A percentile compares a stretch with the other conserved stretches of the same genome.
Conservation (phyloP, 2,797 vertebrate species). For the Rhabdophis nuchalis region DNA sequence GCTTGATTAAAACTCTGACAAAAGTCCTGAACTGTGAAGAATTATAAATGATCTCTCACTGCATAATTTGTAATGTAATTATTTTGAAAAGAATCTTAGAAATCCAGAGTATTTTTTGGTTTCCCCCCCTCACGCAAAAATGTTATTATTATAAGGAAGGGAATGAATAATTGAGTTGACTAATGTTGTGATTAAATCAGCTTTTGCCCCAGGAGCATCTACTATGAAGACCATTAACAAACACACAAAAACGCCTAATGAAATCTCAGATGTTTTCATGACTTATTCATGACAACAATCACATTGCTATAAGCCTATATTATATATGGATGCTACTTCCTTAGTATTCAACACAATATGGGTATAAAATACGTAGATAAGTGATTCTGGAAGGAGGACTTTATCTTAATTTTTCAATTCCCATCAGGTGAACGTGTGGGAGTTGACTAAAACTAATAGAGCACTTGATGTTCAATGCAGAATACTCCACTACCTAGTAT, state of each 20-base stretch:
- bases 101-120: constrained; percentile 39
- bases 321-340: neutral
- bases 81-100: constrained; percentile 50
- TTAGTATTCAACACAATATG: neutral
- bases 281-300: neutral
- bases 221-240: constrained; percentile 24
- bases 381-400: neutral
- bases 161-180: constrained; percentile 55
- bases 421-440: neutral
- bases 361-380: neutral
- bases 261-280: constrained; percentile 8
- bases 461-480: neutral
- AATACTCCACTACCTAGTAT: neutral
- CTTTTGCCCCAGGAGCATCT: constrained; percentile 32
- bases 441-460: neutral
- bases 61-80: constrained; percentile 59
- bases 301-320: neutral
- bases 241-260: neutral
- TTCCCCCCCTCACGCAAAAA: constrained; percentile 27
- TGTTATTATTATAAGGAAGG: constrained; percentile 30
- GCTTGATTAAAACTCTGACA: constrained; percentile 59
- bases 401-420: neutral
- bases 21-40: constrained; percentile 47
- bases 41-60: constrained; percentile 51
- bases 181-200: constrained; percentile 40